phyloP scores from a whole-genome alignment of 2,888 invertebrate species.

The Eupeodes latifasciatus region DNA sequence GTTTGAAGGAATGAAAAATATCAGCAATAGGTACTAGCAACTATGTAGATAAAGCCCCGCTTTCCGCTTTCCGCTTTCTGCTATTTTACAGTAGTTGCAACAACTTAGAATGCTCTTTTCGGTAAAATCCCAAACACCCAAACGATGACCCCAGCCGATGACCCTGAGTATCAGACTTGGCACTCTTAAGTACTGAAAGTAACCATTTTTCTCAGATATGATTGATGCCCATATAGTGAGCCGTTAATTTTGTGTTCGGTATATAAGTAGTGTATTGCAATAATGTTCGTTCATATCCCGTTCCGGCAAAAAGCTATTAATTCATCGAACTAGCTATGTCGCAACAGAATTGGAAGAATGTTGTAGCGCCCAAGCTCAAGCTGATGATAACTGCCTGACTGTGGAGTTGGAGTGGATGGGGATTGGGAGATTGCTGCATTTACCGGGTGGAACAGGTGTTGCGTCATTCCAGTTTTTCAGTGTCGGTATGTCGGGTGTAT shows the following conservation, averaged over 20 bases:
- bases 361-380: conserved; percentile 30
- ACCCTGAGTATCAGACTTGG: conserved; percentile 54
- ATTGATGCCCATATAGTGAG: conserved; percentile 61
- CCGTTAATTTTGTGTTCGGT: conserved; percentile 47
- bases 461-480: conserved; percentile 55
- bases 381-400: background rate
- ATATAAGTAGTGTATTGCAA: background rate
- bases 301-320: conserved; percentile 61
- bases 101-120: conserved; percentile 22
- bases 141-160: conserved; percentile 51
- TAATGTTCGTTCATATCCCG: conserved; percentile 51
- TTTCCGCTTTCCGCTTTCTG: no score
- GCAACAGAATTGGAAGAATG: conserved; percentile 55
- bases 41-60: no score
- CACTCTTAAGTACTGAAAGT: conserved; percentile 5
- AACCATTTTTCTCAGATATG: conserved; percentile 44
- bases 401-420: background rate
- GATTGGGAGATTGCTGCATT: conserved; percentile 13
- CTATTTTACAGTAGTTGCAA: conserved; percentile 26
- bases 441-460: conserved; percentile 72
- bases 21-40: conserved; percentile 3
- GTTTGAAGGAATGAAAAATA: conserved; percentile 40
- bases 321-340: conserved; percentile 63
- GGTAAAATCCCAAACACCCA: conserved; percentile 8
- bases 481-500: conserved; percentile 31